Conservation (phyloP, 2,113 vertebrate genomes). For the Rhinoderma darwinii region DNA sequence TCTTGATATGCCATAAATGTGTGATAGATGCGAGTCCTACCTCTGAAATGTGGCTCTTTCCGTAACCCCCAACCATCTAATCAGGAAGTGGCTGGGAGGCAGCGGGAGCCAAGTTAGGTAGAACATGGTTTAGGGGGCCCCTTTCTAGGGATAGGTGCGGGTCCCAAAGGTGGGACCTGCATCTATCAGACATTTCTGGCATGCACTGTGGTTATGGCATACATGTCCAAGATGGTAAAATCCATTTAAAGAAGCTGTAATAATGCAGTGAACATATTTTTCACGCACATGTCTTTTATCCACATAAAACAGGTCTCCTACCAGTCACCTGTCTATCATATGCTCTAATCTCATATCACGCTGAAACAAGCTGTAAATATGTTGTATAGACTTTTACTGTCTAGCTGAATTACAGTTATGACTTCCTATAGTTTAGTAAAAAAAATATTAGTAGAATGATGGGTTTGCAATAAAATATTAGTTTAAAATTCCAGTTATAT, state of each 20-base stretch:
- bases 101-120: too few relatives aligned
- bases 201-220: too few relatives aligned
- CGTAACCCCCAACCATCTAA: too few relatives aligned
- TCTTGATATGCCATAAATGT: too few relatives aligned
- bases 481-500: conserved; percentile 15
- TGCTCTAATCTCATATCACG: neutral
- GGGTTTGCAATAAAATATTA: conserved; percentile 26
- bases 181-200: too few relatives aligned
- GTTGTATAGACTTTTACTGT: neutral
- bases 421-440: conserved; percentile 1
- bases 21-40: too few relatives aligned
- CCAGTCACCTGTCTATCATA: neutral
- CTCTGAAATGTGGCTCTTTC: too few relatives aligned
- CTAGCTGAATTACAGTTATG: neutral
- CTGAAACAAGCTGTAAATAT: neutral
- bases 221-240: too few relatives aligned
- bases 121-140: too few relatives aligned
- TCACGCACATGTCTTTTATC: neutral
- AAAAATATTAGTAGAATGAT: conserved; percentile 19
- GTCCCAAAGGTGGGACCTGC: too few relatives aligned
- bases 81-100: too few relatives aligned
- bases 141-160: too few relatives aligned
- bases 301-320: neutral
- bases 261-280: neutral
- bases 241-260: neutral